A percentile compares a stretch with the other conserved stretches of the same genome.
phyloP scores from a whole-genome alignment of 92 coral and sea anemone species.

The Heteractis magnifica region DNA sequence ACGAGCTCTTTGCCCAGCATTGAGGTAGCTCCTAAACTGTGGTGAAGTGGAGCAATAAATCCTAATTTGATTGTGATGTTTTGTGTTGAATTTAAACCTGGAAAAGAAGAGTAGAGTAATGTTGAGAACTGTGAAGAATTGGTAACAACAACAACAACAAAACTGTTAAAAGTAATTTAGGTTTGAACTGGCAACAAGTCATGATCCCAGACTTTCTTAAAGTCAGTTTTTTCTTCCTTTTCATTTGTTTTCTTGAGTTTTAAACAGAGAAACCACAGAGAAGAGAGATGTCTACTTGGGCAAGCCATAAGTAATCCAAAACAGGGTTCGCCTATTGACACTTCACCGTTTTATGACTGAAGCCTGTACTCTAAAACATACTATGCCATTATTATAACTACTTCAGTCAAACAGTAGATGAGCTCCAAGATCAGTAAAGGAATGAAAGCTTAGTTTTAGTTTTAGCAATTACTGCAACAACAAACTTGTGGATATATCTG shows the following conservation, averaged over 20 bases:
- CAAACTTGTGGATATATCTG: background rate
- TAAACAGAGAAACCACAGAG: too few relatives aligned
- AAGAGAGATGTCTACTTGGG: too few relatives aligned
- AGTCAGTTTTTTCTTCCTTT: too few relatives aligned
- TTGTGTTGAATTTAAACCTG: constrained; percentile 57
- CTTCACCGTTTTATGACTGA: too few relatives aligned
- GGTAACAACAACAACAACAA: background rate
- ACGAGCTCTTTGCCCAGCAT: constrained; percentile 87
- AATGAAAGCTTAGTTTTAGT: too few relatives aligned
- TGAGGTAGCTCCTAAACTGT: constrained; percentile 84
- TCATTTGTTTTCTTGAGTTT: too few relatives aligned
- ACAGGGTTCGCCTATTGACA: too few relatives aligned
- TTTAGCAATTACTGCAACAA: background rate
- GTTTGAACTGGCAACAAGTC: too few relatives aligned
- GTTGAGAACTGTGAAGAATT: background rate
- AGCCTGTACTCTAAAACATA: background rate
- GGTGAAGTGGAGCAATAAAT: constrained; percentile 88
- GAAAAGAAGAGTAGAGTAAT: background rate
- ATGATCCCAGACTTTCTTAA: too few relatives aligned
- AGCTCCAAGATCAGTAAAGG: background rate
- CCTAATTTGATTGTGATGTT: constrained; percentile 92
- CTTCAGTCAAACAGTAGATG: background rate
- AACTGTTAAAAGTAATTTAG: background rate
- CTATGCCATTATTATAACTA: background rate
- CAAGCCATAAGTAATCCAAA: too few relatives aligned